Percentiles rank a stretch among this genome's conserved stretches.
phyloP scores from a whole-genome alignment of 2,888 invertebrate species.

The Iphiclides podalirius region DNA sequence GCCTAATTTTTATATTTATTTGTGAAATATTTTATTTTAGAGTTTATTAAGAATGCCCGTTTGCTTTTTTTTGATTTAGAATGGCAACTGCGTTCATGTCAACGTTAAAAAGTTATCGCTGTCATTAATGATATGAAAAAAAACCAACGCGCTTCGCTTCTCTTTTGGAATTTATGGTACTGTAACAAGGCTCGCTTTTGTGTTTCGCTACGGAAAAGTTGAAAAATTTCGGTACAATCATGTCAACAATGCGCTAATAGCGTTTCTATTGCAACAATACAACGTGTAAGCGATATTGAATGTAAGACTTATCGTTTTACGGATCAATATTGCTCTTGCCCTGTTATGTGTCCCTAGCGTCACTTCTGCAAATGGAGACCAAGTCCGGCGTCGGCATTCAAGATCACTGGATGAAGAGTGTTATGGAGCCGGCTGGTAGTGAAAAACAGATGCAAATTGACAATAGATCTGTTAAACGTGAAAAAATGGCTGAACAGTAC shows the following conservation, averaged over 20 bases:
- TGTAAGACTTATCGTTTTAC: slow-evolving; percentile 38
- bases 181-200: slow-evolving; percentile 79
- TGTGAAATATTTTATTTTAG: too few species aligned
- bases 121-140: slow-evolving; percentile 72
- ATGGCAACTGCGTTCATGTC: slow-evolving; percentile 53
- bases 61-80: slow-evolving; percentile 23
- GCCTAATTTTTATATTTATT: too few species aligned
- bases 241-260: slow-evolving; percentile 68
- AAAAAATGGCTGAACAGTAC: slow-evolving; percentile 69
- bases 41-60: too few species aligned
- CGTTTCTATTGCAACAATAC: slow-evolving; percentile 40
- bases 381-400: slow-evolving; percentile 61
- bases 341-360: slow-evolving; percentile 55
- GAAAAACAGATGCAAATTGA: slow-evolving; percentile 58
- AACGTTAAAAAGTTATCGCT: slow-evolving; percentile 61
- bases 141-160: slow-evolving; percentile 76
- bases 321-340: slow-evolving; percentile 61
- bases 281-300: slow-evolving; percentile 44
- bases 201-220: slow-evolving; percentile 60
- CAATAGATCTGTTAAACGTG: slow-evolving; percentile 60
- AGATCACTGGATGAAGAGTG: slow-evolving; percentile 75
- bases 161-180: slow-evolving; percentile 80
- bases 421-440: slow-evolving; percentile 71
- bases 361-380: slow-evolving; percentile 62
- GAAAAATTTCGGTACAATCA: slow-evolving; percentile 58